Evolutionary conservation across 2,797 vertebrate species (phyloP).

Genomic region (Rhinatrema bivittatum): DNA sequence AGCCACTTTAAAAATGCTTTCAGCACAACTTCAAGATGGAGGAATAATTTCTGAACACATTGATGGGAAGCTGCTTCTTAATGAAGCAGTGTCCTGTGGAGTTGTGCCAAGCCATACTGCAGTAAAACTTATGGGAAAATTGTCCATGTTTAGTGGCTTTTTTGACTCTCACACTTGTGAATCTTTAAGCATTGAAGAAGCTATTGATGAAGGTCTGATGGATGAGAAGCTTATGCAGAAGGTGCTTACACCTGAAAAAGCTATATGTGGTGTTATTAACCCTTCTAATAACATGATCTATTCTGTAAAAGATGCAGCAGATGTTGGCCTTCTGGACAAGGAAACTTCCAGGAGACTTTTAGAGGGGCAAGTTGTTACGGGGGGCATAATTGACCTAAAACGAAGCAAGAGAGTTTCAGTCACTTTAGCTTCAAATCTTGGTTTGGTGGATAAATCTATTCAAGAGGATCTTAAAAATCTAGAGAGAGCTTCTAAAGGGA

Average conservation of each 20-base stretch:
- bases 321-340: slow-evolving; percentile 70
- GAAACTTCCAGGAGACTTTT: slow-evolving; percentile 71
- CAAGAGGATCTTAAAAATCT: slow-evolving; percentile 66
- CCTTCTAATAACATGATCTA: slow-evolving; percentile 54
- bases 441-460: slow-evolving; percentile 61
- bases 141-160: slow-evolving; percentile 84
- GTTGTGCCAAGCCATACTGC: slow-evolving; percentile 71
- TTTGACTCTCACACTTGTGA: slow-evolving; percentile 66
- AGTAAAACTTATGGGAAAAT: slow-evolving; percentile 75
- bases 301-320: slow-evolving; percentile 74
- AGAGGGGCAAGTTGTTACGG: slow-evolving; percentile 84
- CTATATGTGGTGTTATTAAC: slow-evolving; percentile 78
- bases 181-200: slow-evolving; percentile 70
- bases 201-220: slow-evolving; percentile 75
- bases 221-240: slow-evolving; percentile 80
- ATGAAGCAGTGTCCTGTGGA: slow-evolving; percentile 71
- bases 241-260: slow-evolving; percentile 77
- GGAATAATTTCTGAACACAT: slow-evolving; percentile 66
- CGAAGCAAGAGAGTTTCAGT: slow-evolving; percentile 84
- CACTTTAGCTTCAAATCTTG: slow-evolving; percentile 81
- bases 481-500: slow-evolving; percentile 84
- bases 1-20: slow-evolving; percentile 55
- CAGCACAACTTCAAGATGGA: slow-evolving; percentile 63
- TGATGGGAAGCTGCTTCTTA: slow-evolving; percentile 66
- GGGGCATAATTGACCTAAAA: slow-evolving; percentile 81